Conservation (phyloP, 1,140 invertebrate species). For the Bombus impatiens region DNA sequence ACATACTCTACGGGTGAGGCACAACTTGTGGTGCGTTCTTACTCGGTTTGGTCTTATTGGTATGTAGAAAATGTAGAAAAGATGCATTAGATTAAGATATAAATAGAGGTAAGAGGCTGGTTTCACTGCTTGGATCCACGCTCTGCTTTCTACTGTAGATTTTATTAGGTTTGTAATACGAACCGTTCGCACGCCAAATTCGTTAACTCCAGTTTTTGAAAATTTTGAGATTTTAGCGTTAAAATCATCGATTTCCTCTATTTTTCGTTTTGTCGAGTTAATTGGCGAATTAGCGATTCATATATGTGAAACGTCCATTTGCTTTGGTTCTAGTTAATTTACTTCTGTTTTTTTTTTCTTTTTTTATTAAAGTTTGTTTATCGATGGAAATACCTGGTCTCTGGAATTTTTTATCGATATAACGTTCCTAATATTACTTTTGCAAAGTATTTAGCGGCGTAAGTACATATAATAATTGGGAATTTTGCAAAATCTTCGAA, state of each 20-base stretch:
- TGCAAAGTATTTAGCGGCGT: no score
- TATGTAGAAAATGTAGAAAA: conserved; percentile 41
- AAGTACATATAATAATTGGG: no score
- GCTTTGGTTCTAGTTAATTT: not conserved
- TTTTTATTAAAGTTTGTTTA: no score
- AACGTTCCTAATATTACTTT: no score
- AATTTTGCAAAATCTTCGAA: not conserved
- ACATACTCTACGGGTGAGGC: conserved; percentile 83
- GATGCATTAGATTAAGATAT: not conserved
- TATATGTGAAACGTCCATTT: not conserved
- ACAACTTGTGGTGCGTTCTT: conserved; percentile 82
- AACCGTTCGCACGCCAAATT: not conserved
- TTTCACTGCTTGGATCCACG: not conserved
- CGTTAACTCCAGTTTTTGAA: no score
- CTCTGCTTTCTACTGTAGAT: not conserved
- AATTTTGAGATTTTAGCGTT: no score
- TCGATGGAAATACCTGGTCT: no score
- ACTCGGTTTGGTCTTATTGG: conserved; percentile 69
- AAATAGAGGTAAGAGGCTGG: not conserved
- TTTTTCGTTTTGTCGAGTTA: no score
- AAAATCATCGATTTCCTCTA: no score
- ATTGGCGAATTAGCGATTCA: no score
- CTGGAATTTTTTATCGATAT: no score
- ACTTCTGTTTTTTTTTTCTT: no score
- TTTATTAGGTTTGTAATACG: not conserved